These are phyloP conservation scores for Prochilodus magdalenae DNA, from an alignment of 2,113 vertebrate genomes.

Conservation along the genomic window DNA sequence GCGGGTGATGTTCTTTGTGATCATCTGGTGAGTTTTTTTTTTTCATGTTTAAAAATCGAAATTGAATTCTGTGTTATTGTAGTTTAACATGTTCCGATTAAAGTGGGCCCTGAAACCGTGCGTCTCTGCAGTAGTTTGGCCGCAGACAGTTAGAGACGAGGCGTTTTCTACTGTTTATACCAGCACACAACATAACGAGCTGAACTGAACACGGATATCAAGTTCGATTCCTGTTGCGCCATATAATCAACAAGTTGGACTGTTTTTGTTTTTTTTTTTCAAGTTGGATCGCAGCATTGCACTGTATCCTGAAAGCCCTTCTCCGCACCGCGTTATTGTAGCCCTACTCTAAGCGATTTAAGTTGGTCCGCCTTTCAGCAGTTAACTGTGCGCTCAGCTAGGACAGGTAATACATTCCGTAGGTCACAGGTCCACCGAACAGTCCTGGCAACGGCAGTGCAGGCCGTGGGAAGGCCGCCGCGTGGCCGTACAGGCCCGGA, in stretches of 20 bases:
- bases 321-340: background rate
- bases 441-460: constrained; percentile 65
- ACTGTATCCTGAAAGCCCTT: background rate
- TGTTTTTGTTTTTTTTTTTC: no score
- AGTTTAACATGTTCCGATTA: no score
- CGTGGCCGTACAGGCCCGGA: constrained; percentile 58
- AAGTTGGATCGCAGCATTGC: background rate
- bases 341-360: background rate
- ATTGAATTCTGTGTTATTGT: background rate
- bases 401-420: constrained; percentile 75
- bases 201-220: background rate
- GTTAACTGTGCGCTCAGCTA: constrained; percentile 61
- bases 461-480: constrained; percentile 62
- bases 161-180: background rate
- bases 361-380: background rate
- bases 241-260: background rate
- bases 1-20: background rate
- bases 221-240: background rate
- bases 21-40: background rate
- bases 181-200: background rate
- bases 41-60: background rate
- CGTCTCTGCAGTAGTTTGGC: no score
- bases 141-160: no score
- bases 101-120: no score
- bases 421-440: constrained; percentile 69